A percentile compares a stretch with the other conserved stretches of the same genome.
These are phyloP conservation scores for Morpho deidamia DNA, from an alignment of 2,888 invertebrate genomes.

Conservation along the genomic window DNA sequence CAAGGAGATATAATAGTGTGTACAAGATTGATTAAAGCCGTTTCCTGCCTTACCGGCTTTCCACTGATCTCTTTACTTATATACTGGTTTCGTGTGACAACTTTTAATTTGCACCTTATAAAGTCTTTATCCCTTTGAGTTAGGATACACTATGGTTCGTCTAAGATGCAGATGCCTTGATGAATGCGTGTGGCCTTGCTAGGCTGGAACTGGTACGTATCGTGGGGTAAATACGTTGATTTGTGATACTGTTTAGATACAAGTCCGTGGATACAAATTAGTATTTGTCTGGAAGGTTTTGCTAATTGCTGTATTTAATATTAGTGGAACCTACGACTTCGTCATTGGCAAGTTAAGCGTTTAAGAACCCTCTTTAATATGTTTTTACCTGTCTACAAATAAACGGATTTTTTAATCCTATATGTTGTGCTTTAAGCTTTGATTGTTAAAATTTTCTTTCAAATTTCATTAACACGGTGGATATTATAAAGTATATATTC, in stretches of 20 bases:
- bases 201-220: slow-evolving; percentile 16
- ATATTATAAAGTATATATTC: too few species aligned
- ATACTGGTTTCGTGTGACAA: slow-evolving; percentile 30
- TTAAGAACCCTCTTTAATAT: too few species aligned
- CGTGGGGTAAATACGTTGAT: slow-evolving; percentile 15
- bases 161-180: not conserved
- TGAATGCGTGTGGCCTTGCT: slow-evolving; percentile 23
- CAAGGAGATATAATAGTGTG: slow-evolving; percentile 18
- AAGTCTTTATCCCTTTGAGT: slow-evolving; percentile 6
- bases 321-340: too few species aligned
- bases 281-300: not conserved
- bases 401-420: too few species aligned
- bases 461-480: too few species aligned
- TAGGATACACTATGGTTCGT: slow-evolving; percentile 20
- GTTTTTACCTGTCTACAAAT: too few species aligned
- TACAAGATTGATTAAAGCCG: slow-evolving; percentile 40
- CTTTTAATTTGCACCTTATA: slow-evolving; percentile 18
- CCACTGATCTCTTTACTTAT: slow-evolving; percentile 45
- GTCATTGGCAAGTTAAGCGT: too few species aligned
- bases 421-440: too few species aligned
- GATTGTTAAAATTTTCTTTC: too few species aligned
- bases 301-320: too few species aligned
- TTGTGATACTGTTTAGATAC: slow-evolving; percentile 13
- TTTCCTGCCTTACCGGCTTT: slow-evolving; percentile 39
- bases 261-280: not conserved